phyloP scores from a whole-genome alignment of 92 coral and sea anemone genomes.

The Parazoanthus swiftii region DNA sequence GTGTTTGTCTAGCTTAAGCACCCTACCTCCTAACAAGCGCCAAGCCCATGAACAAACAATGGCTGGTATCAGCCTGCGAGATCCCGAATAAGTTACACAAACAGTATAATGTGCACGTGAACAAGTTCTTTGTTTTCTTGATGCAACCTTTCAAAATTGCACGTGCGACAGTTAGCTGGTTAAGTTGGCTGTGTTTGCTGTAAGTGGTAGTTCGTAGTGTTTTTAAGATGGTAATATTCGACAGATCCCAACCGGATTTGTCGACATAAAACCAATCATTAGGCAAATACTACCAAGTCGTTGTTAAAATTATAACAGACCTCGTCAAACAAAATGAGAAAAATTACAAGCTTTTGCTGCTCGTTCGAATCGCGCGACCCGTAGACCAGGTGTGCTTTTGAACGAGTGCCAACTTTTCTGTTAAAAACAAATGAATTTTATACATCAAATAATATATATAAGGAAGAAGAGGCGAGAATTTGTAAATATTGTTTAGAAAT shows the following conservation, averaged over 20 bases:
- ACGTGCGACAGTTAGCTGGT: slow-evolving; percentile 34
- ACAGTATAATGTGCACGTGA: slow-evolving; percentile 26
- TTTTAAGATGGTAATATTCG: slow-evolving; percentile 33
- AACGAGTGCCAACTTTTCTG: slow-evolving; percentile 22
- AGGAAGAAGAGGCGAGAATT: slow-evolving; percentile 48
- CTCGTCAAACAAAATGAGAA: slow-evolving; percentile 1
- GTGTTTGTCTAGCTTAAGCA: slow-evolving; percentile 6
- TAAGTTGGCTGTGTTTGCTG: slow-evolving; percentile 23
- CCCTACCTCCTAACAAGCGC: slow-evolving; percentile 27
- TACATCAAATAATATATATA: slow-evolving; percentile 57
- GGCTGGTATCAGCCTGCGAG: slow-evolving; percentile 36
- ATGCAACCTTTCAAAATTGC: slow-evolving; percentile 38
- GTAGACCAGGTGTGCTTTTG: slow-evolving; percentile 21
- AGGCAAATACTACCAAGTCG: slow-evolving; percentile 8
- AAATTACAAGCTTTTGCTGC: slow-evolving; percentile 1
- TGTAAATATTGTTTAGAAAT: slow-evolving; percentile 72
- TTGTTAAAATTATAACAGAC: background rate
- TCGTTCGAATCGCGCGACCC: slow-evolving; percentile 31
- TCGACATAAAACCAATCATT: slow-evolving; percentile 30
- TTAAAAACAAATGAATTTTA: slow-evolving; percentile 49
- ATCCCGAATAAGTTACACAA: slow-evolving; percentile 7
- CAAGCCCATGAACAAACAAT: slow-evolving; percentile 35
- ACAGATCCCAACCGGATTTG: slow-evolving; percentile 12
- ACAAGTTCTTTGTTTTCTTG: slow-evolving; percentile 36
- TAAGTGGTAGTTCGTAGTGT: slow-evolving; percentile 32